These are phyloP conservation scores for Leucophenga montana DNA, from an alignment of 2,888 invertebrate species.

Conservation along the genomic window DNA sequence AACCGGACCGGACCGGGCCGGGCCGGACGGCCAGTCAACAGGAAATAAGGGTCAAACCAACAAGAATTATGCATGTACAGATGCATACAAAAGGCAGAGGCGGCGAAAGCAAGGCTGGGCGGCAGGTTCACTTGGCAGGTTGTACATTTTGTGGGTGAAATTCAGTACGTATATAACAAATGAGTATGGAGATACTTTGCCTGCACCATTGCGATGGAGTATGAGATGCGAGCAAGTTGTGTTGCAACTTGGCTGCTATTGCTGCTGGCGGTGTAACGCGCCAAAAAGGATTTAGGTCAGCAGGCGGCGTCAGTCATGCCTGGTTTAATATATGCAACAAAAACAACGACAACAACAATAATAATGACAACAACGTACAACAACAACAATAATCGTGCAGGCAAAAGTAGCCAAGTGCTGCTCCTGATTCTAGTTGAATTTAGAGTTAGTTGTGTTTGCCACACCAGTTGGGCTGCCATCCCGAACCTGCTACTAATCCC, in stretches of 20 bases:
- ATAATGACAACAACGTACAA: background rate
- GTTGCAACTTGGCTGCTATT: background rate
- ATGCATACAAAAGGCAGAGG: background rate
- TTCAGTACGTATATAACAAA: background rate
- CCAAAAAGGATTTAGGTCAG: slow-evolving; percentile 61
- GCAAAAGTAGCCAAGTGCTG: slow-evolving; percentile 60
- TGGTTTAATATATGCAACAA: slow-evolving; percentile 6
- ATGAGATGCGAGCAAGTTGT: background rate
- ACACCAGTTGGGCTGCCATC: background rate
- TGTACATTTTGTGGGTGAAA: background rate
- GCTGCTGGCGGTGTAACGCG: slow-evolving; percentile 27
- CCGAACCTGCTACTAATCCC: background rate
- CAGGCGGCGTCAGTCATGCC: slow-evolving; percentile 45
- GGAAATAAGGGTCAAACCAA: slow-evolving; percentile 9
- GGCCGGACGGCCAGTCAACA: background rate
- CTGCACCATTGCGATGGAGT: too few relatives aligned
- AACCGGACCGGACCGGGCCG: too few relatives aligned
- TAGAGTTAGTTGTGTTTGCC: background rate
- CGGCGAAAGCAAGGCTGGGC: too few relatives aligned
- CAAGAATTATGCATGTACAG: background rate
- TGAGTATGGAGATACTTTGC: too few relatives aligned
- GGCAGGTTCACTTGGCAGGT: too few relatives aligned
- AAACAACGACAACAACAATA: slow-evolving; percentile 11
- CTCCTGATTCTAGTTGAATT: too few relatives aligned
- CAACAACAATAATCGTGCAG: background rate